Base-by-base conservation (phyloP, 2,113 vertebrate species). In the Laterallus jamaicensis region DNA sequence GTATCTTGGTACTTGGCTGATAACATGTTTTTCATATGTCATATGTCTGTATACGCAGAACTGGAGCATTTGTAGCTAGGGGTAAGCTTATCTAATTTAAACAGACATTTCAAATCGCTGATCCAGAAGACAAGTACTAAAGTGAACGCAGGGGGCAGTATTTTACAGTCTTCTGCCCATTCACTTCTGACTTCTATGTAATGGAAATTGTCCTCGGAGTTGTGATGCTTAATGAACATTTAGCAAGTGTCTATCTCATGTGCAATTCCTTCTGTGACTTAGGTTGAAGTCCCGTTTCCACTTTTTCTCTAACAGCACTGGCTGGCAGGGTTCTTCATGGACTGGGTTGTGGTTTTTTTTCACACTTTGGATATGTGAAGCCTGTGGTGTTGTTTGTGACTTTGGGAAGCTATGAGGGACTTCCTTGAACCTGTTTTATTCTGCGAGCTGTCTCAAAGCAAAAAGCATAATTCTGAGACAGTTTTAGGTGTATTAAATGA, bases 311-410 rank as follows among this genome's bases (percentile, higher is more conserved):
- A 8, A 5, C n/a, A 32, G 2, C 8, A 14, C 52, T 59, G 35
- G 29, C 58, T 59, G 35, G 29, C 58, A 82, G 74, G 29, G n/a
- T 25, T 82, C 18, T 28, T 74, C 5, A 0, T 18, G 37, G 42
- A 7, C 15, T 32, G 12, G 7, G 17, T 11, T 62, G n/a, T 11
- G 9, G 0, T 2, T 1, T 29, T 68, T 68, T 47, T 47, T 15
- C 28, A 40, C 9, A 1, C 15, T 20, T 63, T 10, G 39, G 29
- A 60, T 86, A 77, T 58, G 47, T 22, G 5, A n/a, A 24, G 21
- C 64, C 63, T 92, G 26, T 11, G 3, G 13, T 56, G 24, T 31
- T 87, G 5, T 56, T 60, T 60, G 16, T 69, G 47, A 44, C 39
- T 90, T 21, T 11, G 62, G 52, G 40, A 69, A 64, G 44, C 6